Base-by-base conservation (phyloP, 1,140 invertebrate genomes). In the Pantala flavescens region DNA sequence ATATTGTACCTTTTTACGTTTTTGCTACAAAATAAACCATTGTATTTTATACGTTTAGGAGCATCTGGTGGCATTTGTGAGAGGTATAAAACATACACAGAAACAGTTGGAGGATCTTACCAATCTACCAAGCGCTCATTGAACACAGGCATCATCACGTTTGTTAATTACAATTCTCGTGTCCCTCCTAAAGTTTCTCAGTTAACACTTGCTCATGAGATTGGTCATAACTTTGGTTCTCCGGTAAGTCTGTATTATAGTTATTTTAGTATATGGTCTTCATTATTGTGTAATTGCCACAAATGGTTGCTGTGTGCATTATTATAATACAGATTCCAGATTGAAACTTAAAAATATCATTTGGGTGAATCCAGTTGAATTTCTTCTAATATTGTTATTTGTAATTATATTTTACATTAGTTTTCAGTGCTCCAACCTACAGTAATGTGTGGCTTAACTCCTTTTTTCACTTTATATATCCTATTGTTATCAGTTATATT, bases 221-320 rank as follows among this genome's bases (percentile, higher is more conserved):
- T 99, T 80, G 98, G 98, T 5, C 98, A 99, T 81, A 99, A 99
- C 84, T 99, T 99, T 85, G 98, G 98, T 73, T 98, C 97, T 77
- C 95, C 95, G 80, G 94, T 96, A 85, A 89, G 86, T 84, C 74
- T 23, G 71, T 49, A 36, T 76, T 24, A 72, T 49, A 11, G 9
- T 49, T 71, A 19, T 23, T 73, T 49, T 72, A 12, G 14, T 74
- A 21, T 21, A 36, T 76, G 24, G 19, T 24, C 9, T 49, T 49
- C 43, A 49, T 16, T 49, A 16, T 49, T n/a, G n/a, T n/a, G n/a
- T n/a, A n/a, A 70, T 76, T 71, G 71, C 72, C 72, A 36, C 1
- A 1, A 75, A 72, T 43, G 16, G 21, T 74, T 77, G 75, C 23
- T 75, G 74, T 63, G 77, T 21, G 9, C 42, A 23, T 76, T 77